Percentiles rank a stretch among this genome's conserved stretches.
Evolutionary conservation across 2,797 vertebrate species (phyloP).

Genomic region (Karalla daura): DNA sequence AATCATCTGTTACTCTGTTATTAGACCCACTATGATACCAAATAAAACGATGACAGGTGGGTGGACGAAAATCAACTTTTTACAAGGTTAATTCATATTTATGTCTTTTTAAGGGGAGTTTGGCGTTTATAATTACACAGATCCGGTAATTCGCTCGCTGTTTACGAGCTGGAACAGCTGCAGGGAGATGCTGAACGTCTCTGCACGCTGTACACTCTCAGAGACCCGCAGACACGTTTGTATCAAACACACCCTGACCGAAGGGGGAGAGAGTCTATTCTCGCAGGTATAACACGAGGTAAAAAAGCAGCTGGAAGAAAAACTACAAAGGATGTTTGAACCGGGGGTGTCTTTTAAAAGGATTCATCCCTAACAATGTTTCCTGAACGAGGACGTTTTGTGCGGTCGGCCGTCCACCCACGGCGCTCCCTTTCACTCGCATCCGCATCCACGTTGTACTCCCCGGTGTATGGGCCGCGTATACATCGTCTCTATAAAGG

Average conservation of each 20-base stretch:
- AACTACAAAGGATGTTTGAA: constrained; percentile 15
- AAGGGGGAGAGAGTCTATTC: constrained; percentile 1
- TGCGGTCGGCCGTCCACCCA: constrained; percentile 11
- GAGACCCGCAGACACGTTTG: not conserved
- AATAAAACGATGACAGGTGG: not conserved
- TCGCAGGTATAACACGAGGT: not conserved
- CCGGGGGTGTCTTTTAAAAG: not conserved
- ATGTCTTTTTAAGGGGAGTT: not conserved
- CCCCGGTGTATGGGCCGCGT: constrained; percentile 14
- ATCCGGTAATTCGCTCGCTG: not conserved
- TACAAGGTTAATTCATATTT: not conserved
- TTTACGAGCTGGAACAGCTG: constrained; percentile 9
- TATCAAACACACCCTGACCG: not conserved
- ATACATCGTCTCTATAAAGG: constrained; percentile 17
- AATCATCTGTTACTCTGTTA: not conserved
- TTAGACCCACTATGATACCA: not conserved
- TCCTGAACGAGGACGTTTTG: constrained; percentile 26
- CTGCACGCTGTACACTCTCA: not conserved
- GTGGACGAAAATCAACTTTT: not conserved
- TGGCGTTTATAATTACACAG: not conserved
- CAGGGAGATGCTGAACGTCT: constrained; percentile 13
- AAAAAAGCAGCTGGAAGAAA: constrained; percentile 7
- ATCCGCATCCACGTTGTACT: constrained; percentile 27
- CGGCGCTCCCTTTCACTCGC: constrained; percentile 9
- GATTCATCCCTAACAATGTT: constrained; percentile 6